These are phyloP conservation scores for Forbesichthys papilliferus DNA, from an alignment of 2,113 vertebrate genomes.

Conservation along the genomic window DNA sequence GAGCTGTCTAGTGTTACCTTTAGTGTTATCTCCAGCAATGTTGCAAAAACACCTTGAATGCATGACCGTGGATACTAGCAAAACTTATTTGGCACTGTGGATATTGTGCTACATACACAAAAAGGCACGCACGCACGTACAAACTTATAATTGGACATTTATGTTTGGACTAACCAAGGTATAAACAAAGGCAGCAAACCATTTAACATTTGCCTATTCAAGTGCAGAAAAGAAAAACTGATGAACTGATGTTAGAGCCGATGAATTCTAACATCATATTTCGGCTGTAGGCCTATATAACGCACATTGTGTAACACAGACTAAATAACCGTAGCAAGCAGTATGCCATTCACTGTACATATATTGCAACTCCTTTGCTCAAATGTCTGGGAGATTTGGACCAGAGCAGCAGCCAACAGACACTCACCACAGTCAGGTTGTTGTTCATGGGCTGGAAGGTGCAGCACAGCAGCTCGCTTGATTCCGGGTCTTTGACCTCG, in stretches of 20 bases:
- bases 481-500: conserved; percentile 87
- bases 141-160: neutral
- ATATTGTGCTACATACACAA: neutral
- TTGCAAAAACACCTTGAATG: too few species aligned
- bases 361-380: neutral
- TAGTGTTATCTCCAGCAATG: neutral
- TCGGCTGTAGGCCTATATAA: too few species aligned
- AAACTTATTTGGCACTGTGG: neutral
- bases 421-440: conserved; percentile 92
- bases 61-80: neutral
- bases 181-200: neutral
- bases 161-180: neutral
- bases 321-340: too few species aligned
- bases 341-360: neutral
- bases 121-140: neutral
- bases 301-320: too few species aligned
- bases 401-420: neutral
- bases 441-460: conserved; percentile 97
- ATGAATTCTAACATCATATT: too few species aligned
- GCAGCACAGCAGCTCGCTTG: conserved; percentile 89
- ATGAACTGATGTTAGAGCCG: too few species aligned
- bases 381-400: neutral
- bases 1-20: neutral
- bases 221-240: neutral
- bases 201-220: neutral